Evolutionary conservation across 2,113 vertebrate species (phyloP).

Genomic region (Dicentrarchus labrax): DNA sequence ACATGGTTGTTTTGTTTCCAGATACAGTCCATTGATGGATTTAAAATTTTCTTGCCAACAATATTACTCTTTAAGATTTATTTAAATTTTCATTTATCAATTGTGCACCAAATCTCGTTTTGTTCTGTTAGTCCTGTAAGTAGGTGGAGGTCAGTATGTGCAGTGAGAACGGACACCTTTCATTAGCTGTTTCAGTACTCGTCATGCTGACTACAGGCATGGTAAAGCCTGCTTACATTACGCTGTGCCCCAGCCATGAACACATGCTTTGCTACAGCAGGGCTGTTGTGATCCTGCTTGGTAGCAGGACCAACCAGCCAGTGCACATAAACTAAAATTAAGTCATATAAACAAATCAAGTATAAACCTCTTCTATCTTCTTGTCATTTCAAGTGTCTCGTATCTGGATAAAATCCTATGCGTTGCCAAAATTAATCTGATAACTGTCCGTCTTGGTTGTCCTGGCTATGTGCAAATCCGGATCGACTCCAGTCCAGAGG

Average conservation of each 20-base stretch:
- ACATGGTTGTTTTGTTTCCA: neutral
- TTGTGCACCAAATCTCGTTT: neutral
- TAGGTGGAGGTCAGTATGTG: neutral
- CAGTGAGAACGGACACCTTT: neutral
- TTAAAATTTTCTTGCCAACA: neutral
- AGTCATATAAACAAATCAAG: neutral
- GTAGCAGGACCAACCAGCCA: neutral
- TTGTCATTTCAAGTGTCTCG: neutral
- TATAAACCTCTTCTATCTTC: neutral
- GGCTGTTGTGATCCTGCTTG: neutral
- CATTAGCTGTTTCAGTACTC: neutral
- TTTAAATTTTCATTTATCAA: neutral
- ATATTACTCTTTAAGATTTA: neutral
- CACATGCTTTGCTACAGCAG: neutral
- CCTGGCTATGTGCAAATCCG: neutral
- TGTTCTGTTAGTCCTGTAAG: neutral
- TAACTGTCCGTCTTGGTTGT: neutral
- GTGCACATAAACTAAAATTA: neutral
- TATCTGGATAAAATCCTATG: neutral
- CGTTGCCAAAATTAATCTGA: neutral
- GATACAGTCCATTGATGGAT: slow-evolving; percentile 2
- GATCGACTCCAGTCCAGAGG: neutral
- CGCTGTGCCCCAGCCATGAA: neutral
- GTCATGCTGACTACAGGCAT: neutral
- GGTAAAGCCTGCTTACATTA: neutral